Conservation (phyloP, 2,888 invertebrate species). For the Carcina quercana region DNA sequence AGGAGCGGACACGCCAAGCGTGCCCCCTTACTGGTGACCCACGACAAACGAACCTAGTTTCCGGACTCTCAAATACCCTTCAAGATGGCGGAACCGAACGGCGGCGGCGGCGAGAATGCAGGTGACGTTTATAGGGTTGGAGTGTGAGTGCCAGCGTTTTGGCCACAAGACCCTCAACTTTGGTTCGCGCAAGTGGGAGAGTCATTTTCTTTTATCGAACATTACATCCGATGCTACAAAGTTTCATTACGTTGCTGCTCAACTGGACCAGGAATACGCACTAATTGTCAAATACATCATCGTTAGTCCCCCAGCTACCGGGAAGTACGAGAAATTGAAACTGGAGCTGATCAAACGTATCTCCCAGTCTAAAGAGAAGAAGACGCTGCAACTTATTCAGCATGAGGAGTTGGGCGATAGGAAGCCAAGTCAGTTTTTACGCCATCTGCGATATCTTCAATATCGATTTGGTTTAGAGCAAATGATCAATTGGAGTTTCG, state of each 20-base stretch:
- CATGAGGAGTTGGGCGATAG: conserved; percentile 17
- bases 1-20: too few species aligned
- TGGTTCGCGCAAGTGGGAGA: conserved; percentile 23
- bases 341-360: conserved; percentile 14
- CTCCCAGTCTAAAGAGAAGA: conserved; percentile 13
- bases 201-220: conserved; percentile 17
- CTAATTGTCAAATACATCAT: conserved; percentile 19
- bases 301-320: conserved; percentile 11
- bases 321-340: conserved; percentile 15
- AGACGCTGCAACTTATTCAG: conserved; percentile 12
- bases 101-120: too few species aligned
- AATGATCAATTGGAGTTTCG: too few species aligned
- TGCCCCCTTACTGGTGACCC: too few species aligned
- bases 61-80: too few species aligned
- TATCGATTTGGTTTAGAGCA: too few species aligned
- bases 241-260: conserved; percentile 14
- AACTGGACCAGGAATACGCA: conserved; percentile 15
- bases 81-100: too few species aligned
- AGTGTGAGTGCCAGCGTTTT: conserved; percentile 16
- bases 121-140: conserved; percentile 2
- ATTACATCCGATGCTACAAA: conserved; percentile 19
- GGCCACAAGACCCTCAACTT: conserved; percentile 19
- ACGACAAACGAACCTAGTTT: too few species aligned
- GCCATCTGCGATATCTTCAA: too few species aligned
- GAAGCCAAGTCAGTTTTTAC: too few species aligned